These are phyloP conservation scores for Cecropterus lyciades DNA, from an alignment of 1,140 invertebrate genomes.

Conservation along the genomic window DNA sequence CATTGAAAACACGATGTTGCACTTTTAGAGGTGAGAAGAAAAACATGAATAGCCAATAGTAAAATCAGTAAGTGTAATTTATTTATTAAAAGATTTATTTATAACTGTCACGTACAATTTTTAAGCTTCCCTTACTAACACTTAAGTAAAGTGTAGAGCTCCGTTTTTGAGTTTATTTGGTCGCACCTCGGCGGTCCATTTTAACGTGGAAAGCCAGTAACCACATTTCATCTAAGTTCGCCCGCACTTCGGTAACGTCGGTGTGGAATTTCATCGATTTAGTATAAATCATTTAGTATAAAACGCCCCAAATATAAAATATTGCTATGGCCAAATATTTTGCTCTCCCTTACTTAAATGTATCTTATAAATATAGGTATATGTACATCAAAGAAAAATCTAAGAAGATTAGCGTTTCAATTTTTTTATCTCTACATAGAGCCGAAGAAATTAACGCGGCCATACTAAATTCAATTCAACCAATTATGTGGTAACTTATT, in stretches of 20 bases:
- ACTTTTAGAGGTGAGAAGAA: too few species aligned
- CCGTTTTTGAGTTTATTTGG: constrained; percentile 33
- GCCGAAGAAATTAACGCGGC: too few species aligned
- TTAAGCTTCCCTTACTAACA: neutral
- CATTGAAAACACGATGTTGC: too few species aligned
- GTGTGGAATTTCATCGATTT: constrained; percentile 44
- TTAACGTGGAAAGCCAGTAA: constrained; percentile 27
- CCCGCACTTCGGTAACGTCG: constrained; percentile 29
- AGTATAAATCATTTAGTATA: constrained; percentile 44
- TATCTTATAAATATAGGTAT: constrained; percentile 12
- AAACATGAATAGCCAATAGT: too few species aligned
- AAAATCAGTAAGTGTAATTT: neutral
- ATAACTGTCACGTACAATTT: constrained; percentile 7
- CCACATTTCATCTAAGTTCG: constrained; percentile 39
- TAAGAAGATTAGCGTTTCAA: neutral
- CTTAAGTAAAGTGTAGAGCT: constrained; percentile 23
- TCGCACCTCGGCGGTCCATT: constrained; percentile 35
- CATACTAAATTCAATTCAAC: too few species aligned
- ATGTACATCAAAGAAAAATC: neutral
- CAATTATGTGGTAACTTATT: too few species aligned
- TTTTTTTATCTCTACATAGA: too few species aligned
- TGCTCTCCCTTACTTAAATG: constrained; percentile 40
- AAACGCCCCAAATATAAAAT: constrained; percentile 48
- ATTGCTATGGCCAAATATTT: constrained; percentile 53
- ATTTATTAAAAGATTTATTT: constrained; percentile 13